Evolutionary conservation across 2,888 invertebrate species (phyloP).

Genomic region (Drosophila anomelani): DNA sequence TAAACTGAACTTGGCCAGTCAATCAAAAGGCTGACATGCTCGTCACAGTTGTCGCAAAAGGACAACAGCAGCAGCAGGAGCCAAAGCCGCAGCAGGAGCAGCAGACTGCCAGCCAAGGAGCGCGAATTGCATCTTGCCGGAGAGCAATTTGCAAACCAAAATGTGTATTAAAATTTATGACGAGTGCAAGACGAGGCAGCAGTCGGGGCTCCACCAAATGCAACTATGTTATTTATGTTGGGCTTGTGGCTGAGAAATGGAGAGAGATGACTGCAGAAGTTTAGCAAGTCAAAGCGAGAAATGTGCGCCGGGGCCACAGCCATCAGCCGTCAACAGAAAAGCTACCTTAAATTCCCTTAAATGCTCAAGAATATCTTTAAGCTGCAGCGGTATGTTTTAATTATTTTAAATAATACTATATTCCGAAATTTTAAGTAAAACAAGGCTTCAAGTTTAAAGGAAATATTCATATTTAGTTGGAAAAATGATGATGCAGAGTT

Average conservation of each 20-base stretch:
- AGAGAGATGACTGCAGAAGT: slow-evolving; percentile 9
- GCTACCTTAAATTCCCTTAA: slow-evolving; percentile 13
- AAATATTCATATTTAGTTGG: rapidly evolving
- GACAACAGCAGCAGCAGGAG: slow-evolving; percentile 39
- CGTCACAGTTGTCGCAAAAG: slow-evolving; percentile 77
- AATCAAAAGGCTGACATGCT: slow-evolving; percentile 77
- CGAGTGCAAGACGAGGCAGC: slow-evolving; percentile 56
- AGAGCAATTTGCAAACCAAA: slow-evolving; percentile 79
- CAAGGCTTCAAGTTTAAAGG: neutral
- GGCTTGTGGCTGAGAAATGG: slow-evolving; percentile 33
- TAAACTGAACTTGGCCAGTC: slow-evolving; percentile 78
- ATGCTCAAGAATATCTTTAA: slow-evolving; percentile 5
- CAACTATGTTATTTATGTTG: slow-evolving; percentile 49
- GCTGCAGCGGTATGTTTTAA: neutral
- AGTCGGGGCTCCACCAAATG: slow-evolving; percentile 24
- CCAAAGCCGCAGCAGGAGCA: slow-evolving; percentile 2
- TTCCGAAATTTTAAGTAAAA: neutral
- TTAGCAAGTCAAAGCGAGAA: slow-evolving; percentile 26
- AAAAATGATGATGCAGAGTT: neutral
- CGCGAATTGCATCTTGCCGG: slow-evolving; percentile 71
- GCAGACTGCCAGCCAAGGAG: slow-evolving; percentile 18
- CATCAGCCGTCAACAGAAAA: slow-evolving; percentile 11
- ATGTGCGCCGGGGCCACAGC: slow-evolving; percentile 4
- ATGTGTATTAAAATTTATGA: slow-evolving; percentile 81
- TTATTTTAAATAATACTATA: neutral